Evolutionary conservation across 2,888 invertebrate genomes (phyloP).

Genomic region (Monochamus alternatus): DNA sequence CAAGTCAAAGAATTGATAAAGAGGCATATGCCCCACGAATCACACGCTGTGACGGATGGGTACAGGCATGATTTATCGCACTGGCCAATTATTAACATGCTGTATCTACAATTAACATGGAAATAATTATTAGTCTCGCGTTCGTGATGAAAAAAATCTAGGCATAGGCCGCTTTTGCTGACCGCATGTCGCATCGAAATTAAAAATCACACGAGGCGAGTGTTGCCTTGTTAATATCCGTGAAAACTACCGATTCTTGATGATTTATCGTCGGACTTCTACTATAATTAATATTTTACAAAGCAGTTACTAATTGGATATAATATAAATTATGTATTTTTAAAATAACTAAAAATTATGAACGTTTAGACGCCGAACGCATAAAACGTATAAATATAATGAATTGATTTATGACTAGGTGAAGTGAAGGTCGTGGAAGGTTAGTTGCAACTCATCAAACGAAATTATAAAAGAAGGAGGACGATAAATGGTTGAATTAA

Average conservation of each 20-base stretch:
- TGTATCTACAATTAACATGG: conserved; percentile 5
- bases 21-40: conserved; percentile 30
- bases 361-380: too few relatives aligned
- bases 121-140: conserved; percentile 14
- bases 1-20: conserved; percentile 34
- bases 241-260: background rate
- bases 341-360: too few relatives aligned
- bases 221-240: conserved; percentile 5
- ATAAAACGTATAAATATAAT: too few relatives aligned
- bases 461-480: too few relatives aligned
- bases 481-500: too few relatives aligned
- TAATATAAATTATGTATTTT: too few relatives aligned
- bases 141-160: conserved; percentile 3
- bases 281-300: background rate
- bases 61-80: conserved; percentile 31
- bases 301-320: too few relatives aligned
- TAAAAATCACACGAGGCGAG: background rate
- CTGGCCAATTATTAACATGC: conserved; percentile 6
- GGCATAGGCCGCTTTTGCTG: background rate
- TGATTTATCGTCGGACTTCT: background rate
- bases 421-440: too few relatives aligned
- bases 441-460: too few relatives aligned
- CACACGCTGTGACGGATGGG: conserved; percentile 30
- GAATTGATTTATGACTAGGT: too few relatives aligned
- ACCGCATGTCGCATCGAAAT: background rate